Base-by-base conservation (phyloP, 2,888 invertebrate genomes). In the Nematopogon swammerdamellus region DNA sequence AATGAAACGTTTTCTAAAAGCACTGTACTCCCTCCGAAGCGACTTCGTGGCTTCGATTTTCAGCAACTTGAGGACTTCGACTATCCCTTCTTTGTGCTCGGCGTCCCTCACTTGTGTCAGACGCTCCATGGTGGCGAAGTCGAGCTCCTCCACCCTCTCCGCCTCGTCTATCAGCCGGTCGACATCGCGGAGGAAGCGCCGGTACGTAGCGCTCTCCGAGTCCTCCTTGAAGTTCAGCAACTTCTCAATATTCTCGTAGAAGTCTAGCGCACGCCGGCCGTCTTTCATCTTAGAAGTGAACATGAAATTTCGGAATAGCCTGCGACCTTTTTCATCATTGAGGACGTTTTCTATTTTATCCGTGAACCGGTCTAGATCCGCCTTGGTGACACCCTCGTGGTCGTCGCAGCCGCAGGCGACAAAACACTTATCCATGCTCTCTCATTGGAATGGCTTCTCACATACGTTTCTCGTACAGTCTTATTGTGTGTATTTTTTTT, bases 301-400 rank as follows among this genome's bases (percentile, higher is more conserved):
- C 75, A 80, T 76, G 55, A 74, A 81, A 58, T 72, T 73, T 51
- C 75, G 67, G 52, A 81, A 80, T 17, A 79, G 57, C 52, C 67
- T 67, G 50, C 75, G 65, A 1, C 80, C 79, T 54, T 72, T 79
- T 51, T 75, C 74, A 53, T 80, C 72, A 49, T 67, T 72, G 44
- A 81, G 65, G 43, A 81, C 70, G 60, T 81, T 80, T 61, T 81
- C 79, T 55, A 81, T 75, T 62, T 67, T 75, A 57, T 81, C 80
- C 50, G 80, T 79, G 55, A 68, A 80, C 43, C 79, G 71, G 58
- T 80, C 80, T 55, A 80, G 70, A 58, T 81, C 81, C 6, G 75
- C 66, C 60, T 70, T 74, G 44, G 74, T 74, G 51, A 79, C 62
- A 48, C 71, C 69, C 61, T 73, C 73, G 47, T 64, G 63, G 55